A percentile compares a stretch with the other conserved stretches of the same genome.
Conservation (phyloP, 2,888 invertebrate species). For the Lasioglossum oenotherae region DNA sequence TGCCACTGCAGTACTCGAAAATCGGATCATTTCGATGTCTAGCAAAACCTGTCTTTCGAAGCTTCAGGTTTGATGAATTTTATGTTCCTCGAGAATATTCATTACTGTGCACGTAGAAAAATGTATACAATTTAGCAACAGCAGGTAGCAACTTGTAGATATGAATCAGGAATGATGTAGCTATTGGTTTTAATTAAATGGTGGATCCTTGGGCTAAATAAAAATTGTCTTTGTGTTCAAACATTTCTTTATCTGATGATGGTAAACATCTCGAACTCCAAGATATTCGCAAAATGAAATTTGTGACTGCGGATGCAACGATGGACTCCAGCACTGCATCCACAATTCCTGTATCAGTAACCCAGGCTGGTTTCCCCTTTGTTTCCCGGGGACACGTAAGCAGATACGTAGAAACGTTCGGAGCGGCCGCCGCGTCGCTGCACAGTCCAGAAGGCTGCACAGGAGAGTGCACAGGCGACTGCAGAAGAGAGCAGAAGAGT, state of each 20-base stretch:
- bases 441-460: not conserved
- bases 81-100: too few species aligned
- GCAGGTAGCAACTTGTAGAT: too few species aligned
- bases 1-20: not conserved
- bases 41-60: too few species aligned
- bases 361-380: conserved; percentile 27
- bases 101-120: too few species aligned
- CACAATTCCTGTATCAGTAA: not conserved
- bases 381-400: conserved; percentile 56
- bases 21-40: not conserved
- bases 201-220: too few species aligned
- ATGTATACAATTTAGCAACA: too few species aligned
- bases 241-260: too few species aligned
- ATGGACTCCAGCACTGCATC: not conserved
- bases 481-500: conserved; percentile 28
- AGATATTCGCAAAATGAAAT: not conserved
- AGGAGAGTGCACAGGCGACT: conserved; percentile 22
- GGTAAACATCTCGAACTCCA: too few species aligned
- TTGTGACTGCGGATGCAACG: not conserved
- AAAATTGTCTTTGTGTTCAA: too few species aligned
- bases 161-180: too few species aligned
- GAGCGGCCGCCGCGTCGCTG: not conserved
- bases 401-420: conserved; percentile 54
- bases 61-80: too few species aligned
- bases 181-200: too few species aligned